Percentiles rank a stretch among this genome's conserved stretches.
These are phyloP conservation scores for Drosophila sproati DNA, from an alignment of 1,140 invertebrate genomes.

Conservation along the genomic window DNA sequence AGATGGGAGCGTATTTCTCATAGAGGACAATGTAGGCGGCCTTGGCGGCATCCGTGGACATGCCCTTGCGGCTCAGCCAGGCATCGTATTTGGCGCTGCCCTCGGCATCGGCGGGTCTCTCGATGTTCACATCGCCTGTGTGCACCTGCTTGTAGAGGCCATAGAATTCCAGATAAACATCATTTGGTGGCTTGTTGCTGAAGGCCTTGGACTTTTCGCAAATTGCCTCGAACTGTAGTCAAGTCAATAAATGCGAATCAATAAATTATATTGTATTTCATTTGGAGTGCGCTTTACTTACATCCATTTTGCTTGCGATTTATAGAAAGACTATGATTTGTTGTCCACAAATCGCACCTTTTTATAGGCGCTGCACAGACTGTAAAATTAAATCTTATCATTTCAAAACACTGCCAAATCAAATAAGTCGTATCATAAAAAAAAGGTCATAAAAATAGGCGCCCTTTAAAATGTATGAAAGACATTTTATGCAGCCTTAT, in stretches of 20 bases:
- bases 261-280: slow-evolving; percentile 3
- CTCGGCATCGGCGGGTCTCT: slow-evolving; percentile 94
- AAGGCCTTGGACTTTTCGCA: slow-evolving; percentile 92
- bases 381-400: slow-evolving; percentile 63
- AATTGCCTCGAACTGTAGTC: slow-evolving; percentile 90
- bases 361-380: slow-evolving; percentile 36
- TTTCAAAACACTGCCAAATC: slow-evolving; percentile 3
- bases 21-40: slow-evolving; percentile 93
- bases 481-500: background rate
- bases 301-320: slow-evolving; percentile 63
- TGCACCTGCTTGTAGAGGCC: slow-evolving; percentile 95
- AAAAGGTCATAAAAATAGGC: background rate
- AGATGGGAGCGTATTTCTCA: slow-evolving; percentile 86
- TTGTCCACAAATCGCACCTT: slow-evolving; percentile 22
- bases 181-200: slow-evolving; percentile 90
- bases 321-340: slow-evolving; percentile 53
- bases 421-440: slow-evolving; percentile 17
- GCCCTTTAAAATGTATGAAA: slow-evolving; percentile 9
- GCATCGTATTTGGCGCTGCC: slow-evolving; percentile 98
- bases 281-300: slow-evolving; percentile 47
- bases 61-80: slow-evolving; percentile 94
- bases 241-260: slow-evolving; percentile 12
- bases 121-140: slow-evolving; percentile 88
- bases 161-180: slow-evolving; percentile 94
- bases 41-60: slow-evolving; percentile 91